Base-by-base conservation (phyloP, 2,888 invertebrate genomes). In the Calephelis perditalis region DNA sequence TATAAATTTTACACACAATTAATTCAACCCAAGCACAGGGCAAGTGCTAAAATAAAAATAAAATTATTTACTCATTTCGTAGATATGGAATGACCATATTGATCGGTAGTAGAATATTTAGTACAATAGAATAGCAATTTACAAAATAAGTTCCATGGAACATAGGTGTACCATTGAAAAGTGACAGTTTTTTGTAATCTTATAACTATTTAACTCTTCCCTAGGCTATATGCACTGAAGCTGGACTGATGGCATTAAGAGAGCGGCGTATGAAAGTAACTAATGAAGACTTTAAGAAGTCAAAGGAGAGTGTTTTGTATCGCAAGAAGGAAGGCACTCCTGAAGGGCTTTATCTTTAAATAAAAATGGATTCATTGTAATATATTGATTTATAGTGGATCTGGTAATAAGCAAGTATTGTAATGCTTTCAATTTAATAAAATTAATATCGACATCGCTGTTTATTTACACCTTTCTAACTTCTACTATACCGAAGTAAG, bases 251-350 rank as follows among this genome's bases (percentile, higher is more conserved):
- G 96, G 99, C 99, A 5, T 88, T 99, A 58, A 92, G 99, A 67
- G 99, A 99, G 84, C 94, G 99, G 60, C 94, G 99, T 71, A 99
- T 99, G 99, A 99, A 99, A 86, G 99, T 99, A 44, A 99, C 98
- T 65, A 99, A 98, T 90, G 99, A 99, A 84, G 99, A 99, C 86
- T 99, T 99, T 84, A 97, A 97, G 83, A 99, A 99, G 83, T 98
- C 99, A 0, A 99, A 99, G 86, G 99, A 99, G 82, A 99, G 98
- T 87, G 99, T 99, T 40, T 92, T 99, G 57, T 99, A 99, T 81
- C 94, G 99, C 64, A 99, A 99, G 92, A 99, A 99, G 81, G 99
- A 99, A 91, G 99, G 99, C 68, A 99, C 99, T 56, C 99, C 99
- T 1, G 99, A 99, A 91, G 99, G 99, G 70, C 94, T 99, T 62